A percentile compares a stretch with the other conserved stretches of the same genome.
Evolutionary conservation across 1,140 invertebrate genomes (phyloP).

Genomic region (Meloidogyne chitwoodi): DNA sequence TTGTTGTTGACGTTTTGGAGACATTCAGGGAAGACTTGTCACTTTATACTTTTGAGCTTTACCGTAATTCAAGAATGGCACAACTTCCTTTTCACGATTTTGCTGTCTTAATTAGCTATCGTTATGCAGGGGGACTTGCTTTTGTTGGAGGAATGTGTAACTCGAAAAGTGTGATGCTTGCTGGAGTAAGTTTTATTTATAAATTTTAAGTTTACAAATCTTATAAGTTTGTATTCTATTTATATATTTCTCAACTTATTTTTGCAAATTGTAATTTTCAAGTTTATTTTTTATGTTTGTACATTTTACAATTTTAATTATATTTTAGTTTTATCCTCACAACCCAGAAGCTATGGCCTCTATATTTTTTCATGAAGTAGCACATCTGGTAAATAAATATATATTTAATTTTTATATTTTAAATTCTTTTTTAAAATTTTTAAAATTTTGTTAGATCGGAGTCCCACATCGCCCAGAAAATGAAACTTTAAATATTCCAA

Average conservation of each 20-base stretch:
- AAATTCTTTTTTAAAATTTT: no score
- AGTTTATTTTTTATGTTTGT: conserved; percentile 13
- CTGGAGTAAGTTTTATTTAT: conserved; percentile 28
- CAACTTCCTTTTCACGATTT: conserved; percentile 51
- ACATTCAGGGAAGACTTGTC: conserved; percentile 47
- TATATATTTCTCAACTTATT: no score
- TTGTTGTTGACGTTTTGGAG: conserved; percentile 51
- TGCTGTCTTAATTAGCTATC: conserved; percentile 50
- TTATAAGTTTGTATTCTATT: no score
- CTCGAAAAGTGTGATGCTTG: conserved; percentile 48
- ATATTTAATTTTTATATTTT: no score
- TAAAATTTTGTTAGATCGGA: no score
- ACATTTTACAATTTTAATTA: no score
- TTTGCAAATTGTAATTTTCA: background rate
- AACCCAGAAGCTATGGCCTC: conserved; percentile 55
- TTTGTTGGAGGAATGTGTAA: conserved; percentile 54
- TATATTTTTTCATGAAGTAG: conserved; percentile 57
- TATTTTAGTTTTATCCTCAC: conserved; percentile 52
- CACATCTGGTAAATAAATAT: no score
- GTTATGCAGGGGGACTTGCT: conserved; percentile 55
- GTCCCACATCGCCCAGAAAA: conserved; percentile 44
- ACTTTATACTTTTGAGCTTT: conserved; percentile 58
- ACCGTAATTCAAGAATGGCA: conserved; percentile 30
- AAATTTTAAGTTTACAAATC: no score
- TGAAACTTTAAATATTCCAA: conserved; percentile 48